Percentiles rank a stretch among this genome's conserved stretches.
phyloP scores from a whole-genome alignment of 2,113 vertebrate species.

The Hippopotamus amphibius region DNA sequence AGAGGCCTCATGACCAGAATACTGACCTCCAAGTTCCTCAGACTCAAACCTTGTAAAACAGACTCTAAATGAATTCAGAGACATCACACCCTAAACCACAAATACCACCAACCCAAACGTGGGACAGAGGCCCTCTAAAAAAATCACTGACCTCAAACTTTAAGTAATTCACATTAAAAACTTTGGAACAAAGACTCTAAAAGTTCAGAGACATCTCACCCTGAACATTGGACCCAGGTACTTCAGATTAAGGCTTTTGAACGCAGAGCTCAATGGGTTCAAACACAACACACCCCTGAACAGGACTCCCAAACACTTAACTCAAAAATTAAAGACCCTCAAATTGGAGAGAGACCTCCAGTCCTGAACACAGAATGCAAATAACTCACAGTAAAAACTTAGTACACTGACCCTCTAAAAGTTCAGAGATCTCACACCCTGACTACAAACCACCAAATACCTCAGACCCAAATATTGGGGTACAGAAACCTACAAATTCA shows the following conservation, averaged over 20 bases:
- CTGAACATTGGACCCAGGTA: neutral
- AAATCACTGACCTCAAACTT: neutral
- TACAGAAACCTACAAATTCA: neutral
- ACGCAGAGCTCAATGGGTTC: neutral
- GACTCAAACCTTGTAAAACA: neutral
- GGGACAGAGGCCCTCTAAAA: neutral
- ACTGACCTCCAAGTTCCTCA: neutral
- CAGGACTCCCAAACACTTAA: neutral
- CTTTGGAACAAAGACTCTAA: neutral
- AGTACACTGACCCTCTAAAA: neutral
- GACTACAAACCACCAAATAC: neutral
- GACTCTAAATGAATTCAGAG: neutral
- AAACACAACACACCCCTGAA: neutral
- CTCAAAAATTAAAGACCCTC: neutral
- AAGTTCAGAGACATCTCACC: neutral
- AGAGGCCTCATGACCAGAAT: neutral
- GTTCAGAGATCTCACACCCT: neutral
- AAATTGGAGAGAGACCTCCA: neutral
- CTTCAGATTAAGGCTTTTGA: neutral
- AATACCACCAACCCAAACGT: neutral
- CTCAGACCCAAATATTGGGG: neutral
- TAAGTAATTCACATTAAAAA: neutral
- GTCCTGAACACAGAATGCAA: neutral
- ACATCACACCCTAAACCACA: neutral
- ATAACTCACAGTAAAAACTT: conserved; percentile 7